Evolutionary conservation across 2,113 vertebrate species (phyloP).

Genomic region (Heliornis fulica): DNA sequence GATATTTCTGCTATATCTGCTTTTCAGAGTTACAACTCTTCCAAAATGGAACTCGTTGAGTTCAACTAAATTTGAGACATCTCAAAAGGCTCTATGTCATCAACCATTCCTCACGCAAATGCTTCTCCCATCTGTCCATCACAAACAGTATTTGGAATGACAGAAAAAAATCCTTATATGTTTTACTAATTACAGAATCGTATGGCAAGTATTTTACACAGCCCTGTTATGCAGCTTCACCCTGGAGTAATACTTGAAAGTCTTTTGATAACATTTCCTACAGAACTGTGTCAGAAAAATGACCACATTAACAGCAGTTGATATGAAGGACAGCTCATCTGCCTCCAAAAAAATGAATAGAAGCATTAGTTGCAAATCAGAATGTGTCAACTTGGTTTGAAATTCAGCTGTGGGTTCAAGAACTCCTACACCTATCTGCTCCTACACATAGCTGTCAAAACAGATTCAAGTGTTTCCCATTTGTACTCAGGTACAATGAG

Average conservation of each 20-base stretch:
- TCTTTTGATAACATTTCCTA: not conserved
- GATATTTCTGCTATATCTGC: not conserved
- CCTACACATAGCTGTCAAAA: not conserved
- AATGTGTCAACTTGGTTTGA: not conserved
- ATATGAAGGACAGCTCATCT: not conserved
- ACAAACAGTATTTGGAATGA: not conserved
- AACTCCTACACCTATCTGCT: not conserved
- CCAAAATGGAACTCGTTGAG: not conserved
- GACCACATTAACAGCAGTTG: not conserved
- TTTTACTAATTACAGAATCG: not conserved
- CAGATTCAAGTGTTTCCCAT: not conserved
- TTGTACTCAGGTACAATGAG: not conserved
- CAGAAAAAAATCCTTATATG: not conserved
- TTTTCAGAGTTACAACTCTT: not conserved
- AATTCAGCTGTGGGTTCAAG: not conserved
- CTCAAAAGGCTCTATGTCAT: not conserved
- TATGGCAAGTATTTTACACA: not conserved
- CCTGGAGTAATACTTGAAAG: not conserved
- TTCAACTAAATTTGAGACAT: not conserved
- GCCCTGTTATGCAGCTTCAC: not conserved
- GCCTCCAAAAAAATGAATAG: not conserved
- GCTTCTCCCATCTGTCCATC: not conserved
- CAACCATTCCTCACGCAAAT: not conserved
- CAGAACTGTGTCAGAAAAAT: not conserved
- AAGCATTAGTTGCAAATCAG: not conserved